Conservation (phyloP, 2,797 vertebrate species). For the Adelosebastes latens region DNA sequence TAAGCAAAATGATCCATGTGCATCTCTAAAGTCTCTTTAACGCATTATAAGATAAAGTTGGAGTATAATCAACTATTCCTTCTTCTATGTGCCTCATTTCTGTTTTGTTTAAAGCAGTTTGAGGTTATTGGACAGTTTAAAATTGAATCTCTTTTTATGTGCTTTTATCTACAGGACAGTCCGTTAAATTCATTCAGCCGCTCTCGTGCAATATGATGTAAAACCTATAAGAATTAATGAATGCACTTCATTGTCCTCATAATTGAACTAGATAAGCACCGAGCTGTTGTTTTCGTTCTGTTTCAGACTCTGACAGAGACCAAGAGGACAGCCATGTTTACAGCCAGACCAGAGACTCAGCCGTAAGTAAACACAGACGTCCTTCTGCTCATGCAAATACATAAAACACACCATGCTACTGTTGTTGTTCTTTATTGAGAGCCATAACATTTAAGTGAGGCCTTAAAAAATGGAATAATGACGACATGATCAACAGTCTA, state of each 20-base stretch:
- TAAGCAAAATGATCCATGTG: neutral
- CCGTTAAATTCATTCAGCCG: neutral
- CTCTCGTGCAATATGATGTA: neutral
- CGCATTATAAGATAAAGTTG: neutral
- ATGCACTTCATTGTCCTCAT: neutral
- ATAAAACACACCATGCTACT: neutral
- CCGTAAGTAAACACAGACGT: conserved; percentile 70
- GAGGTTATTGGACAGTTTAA: neutral
- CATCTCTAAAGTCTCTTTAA: neutral
- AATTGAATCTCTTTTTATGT: neutral
- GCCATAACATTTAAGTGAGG: neutral
- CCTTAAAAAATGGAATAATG: neutral
- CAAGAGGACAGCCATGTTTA: conserved; percentile 79
- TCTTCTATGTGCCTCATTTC: neutral
- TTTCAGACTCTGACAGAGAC: conserved; percentile 83
- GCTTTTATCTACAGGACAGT: neutral
- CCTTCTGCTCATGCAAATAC: neutral
- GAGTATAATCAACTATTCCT: neutral
- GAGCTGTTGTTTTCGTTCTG: neutral
- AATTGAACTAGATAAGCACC: neutral
- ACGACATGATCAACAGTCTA: neutral
- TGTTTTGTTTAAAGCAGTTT: neutral
- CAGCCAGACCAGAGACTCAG: conserved; percentile 75
- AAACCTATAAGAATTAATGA: neutral
- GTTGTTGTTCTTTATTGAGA: neutral